Evolutionary conservation across 1,140 invertebrate genomes (phyloP).

Genomic region (Apis dorsata): DNA sequence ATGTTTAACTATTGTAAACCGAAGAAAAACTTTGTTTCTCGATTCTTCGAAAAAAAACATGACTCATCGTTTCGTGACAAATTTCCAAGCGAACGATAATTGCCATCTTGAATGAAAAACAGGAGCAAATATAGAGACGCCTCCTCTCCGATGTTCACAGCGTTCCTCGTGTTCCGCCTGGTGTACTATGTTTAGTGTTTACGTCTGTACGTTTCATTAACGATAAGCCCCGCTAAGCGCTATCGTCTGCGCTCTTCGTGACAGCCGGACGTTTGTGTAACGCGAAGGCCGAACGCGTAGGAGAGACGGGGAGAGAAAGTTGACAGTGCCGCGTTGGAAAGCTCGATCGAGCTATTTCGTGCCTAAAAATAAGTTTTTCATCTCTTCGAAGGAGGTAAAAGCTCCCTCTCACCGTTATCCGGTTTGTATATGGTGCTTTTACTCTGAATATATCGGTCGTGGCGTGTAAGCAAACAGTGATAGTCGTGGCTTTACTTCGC

Average conservation of each 20-base stretch:
- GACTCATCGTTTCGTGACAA: not conserved
- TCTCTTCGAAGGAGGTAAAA: slow-evolving; percentile 11
- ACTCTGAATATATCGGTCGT: not conserved
- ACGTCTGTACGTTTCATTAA: slow-evolving; percentile 63
- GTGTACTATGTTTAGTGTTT: slow-evolving; percentile 56
- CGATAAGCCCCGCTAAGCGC: slow-evolving; percentile 60
- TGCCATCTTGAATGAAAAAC: not conserved
- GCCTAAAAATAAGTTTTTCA: slow-evolving; percentile 34
- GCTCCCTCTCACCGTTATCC: slow-evolving; percentile 1
- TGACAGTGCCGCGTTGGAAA: not conserved
- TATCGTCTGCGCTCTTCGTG: slow-evolving; percentile 43
- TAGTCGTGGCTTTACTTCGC: not conserved
- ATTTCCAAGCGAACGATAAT: not conserved
- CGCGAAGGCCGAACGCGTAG: slow-evolving; percentile 17
- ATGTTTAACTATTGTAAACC: not conserved
- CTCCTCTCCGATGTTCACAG: slow-evolving; percentile 21
- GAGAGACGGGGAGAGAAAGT: not conserved
- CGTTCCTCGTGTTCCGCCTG: slow-evolving; percentile 48
- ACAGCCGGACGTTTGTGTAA: slow-evolving; percentile 38
- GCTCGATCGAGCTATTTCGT: slow-evolving; percentile 7
- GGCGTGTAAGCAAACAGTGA: slow-evolving; percentile 23
- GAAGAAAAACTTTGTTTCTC: not conserved
- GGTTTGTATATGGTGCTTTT: slow-evolving; percentile 3
- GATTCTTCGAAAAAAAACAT: not conserved
- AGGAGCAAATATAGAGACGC: not conserved